Percentiles rank a stretch among this genome's conserved stretches.
Conservation (phyloP, 2,113 vertebrate species). For the Myiopsitta monachus region DNA sequence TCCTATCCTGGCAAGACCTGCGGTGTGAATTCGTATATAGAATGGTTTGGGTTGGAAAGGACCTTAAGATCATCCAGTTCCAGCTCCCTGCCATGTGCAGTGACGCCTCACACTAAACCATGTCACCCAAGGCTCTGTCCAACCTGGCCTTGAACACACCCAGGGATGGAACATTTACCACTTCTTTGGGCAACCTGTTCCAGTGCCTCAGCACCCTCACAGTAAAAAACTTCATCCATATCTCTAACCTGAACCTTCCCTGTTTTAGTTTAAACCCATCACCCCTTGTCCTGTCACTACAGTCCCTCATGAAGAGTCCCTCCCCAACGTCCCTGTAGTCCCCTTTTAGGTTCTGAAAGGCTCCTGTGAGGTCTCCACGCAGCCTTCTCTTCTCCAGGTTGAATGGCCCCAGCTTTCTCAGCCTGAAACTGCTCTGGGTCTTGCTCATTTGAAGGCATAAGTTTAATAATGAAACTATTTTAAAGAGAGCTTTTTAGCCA, state of each 20-base stretch:
- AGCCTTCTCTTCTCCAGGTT: background rate
- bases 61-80: background rate
- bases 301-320: no score
- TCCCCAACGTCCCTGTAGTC: no score
- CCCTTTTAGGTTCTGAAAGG: background rate
- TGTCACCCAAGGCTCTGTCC: background rate
- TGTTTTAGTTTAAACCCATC: no score
- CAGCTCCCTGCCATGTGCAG: background rate
- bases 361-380: background rate
- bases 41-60: background rate
- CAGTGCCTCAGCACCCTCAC: background rate
- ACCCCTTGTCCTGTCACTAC: no score
- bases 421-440: background rate
- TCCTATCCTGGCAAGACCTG: fast-evolving
- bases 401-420: background rate
- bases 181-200: background rate
- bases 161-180: background rate
- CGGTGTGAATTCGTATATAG: background rate
- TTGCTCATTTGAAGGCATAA: background rate
- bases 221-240: background rate
- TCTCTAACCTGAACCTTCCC: no score
- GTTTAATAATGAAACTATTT: background rate
- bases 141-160: background rate
- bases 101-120: background rate
- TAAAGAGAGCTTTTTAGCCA: background rate